A percentile compares a stretch with the other conserved stretches of the same genome.
Conservation (phyloP, 2,113 vertebrate genomes). For the Gymnobelideus leadbeateri region DNA sequence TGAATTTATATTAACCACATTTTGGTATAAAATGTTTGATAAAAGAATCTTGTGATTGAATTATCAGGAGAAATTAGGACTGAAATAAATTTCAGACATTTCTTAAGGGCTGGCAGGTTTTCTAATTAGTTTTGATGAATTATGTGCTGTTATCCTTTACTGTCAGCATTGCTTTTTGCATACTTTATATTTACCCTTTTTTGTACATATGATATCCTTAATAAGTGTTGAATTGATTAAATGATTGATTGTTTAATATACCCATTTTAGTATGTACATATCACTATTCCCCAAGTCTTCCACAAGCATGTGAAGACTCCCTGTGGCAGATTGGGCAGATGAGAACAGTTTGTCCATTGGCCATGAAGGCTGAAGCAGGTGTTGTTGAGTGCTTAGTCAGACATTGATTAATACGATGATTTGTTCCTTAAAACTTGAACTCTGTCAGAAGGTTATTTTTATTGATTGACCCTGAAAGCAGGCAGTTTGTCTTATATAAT, state of each 20-base stretch:
- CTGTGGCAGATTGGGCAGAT: too few species aligned
- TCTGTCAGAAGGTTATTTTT: too few species aligned
- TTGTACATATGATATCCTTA: too few species aligned
- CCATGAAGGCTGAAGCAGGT: too few species aligned
- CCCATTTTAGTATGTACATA: neutral
- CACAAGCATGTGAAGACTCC: too few species aligned
- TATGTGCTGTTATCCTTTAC: neutral
- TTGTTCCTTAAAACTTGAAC: too few species aligned
- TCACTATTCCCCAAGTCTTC: neutral
- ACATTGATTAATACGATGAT: too few species aligned
- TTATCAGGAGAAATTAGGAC: constrained; percentile 10
- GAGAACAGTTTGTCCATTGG: too few species aligned
- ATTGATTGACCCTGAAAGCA: neutral
- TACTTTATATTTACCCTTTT: too few species aligned
- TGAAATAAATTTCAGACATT: neutral
- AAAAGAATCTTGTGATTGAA: neutral
- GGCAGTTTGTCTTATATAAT: neutral
- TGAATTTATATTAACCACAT: neutral
- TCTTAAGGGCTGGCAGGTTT: neutral
- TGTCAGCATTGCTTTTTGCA: neutral
- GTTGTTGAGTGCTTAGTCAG: too few species aligned
- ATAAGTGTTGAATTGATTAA: too few species aligned
- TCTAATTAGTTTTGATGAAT: neutral
- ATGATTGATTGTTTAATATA: too few species aligned
- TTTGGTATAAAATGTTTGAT: neutral